Base-by-base conservation (phyloP, 2,888 invertebrate genomes). In the Alcis repandata region DNA sequence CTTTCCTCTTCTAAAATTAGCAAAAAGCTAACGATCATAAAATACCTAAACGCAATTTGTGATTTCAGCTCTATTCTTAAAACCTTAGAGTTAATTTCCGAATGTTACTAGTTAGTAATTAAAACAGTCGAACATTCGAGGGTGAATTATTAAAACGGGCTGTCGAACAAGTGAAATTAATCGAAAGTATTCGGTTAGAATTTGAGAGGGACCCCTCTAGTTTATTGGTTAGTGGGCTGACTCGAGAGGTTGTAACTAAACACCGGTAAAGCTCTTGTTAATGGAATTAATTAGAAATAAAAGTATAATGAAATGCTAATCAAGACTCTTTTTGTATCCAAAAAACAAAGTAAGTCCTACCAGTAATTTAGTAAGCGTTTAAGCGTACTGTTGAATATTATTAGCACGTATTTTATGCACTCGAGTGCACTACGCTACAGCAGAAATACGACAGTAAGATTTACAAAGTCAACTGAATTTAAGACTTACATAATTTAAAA, bases 141-240 rank as follows among this genome's bases (percentile, higher is more conserved):
- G 75, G 81, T 87, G 80, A 86, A 87, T 89, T 85, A 88, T 86
- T 89, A 85, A 89, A 87, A 84, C 84, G 81, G 82, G 81, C 84
- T 84, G 85, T 87, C 87, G 85, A 85, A 87, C 83, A 79, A 83
- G 80, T 73, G 73, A 84, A 87, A 88, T 89, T 89, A 87, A 89
- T 88, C 83, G 88, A 86, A 86, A 87, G 84, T 85, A 88, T 88
- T 87, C 80, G 76, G 79, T 83, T 81, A 78, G 84, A 85, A 87
- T 87, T 87, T 76, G 75, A 77, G 85, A 83, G 75, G 76, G 82
- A 76, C 69, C 75, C 67, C 78, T 80, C 67, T 79, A 81, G 78
- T 83, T 82, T 79, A 81, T 82, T 79, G 74, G 76, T 79, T 75
- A 73, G 74, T 77, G 59, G 72, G 71, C 61, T 66, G 66, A 43